Base-by-base conservation (phyloP, 2,888 invertebrate species). In the Hyposoter dolosus region DNA sequence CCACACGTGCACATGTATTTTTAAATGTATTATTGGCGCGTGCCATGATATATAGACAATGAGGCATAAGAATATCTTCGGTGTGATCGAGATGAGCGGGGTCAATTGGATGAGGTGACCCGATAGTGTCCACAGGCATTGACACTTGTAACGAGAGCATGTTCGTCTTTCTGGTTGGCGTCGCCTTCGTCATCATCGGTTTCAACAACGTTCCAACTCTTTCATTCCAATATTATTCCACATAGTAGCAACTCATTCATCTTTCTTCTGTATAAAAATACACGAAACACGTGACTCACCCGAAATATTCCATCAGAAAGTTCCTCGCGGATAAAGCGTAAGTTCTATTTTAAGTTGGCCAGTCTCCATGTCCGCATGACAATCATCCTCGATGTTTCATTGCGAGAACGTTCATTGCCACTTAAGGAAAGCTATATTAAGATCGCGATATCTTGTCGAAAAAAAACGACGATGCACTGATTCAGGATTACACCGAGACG, bases 61-160 rank as follows among this genome's bases (percentile, higher is more conserved):
- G 88, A 86, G 88, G 89, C 89, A 72, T 89, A 91, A 92, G 90
- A 92, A 92, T 92, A 92, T 90, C 90, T 88, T 83, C 86, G 87
- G 87, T 87, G 88, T 87, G 89, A 90, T 90, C 89, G 86, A 77
- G 83, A 83, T 77, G 86, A 77, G 60, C 87, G 84, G 90, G 93
- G 93, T 93, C 92, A 93, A 93, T 91, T 93, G 91, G 89, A 76
- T 75, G 84, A 90, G 88, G 90, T 89, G 90, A 91, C 77, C 90
- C 92, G 92, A 93, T 91, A 90, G 89, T 88, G 82, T 85, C 43
- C 60, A 78, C 88, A 90, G 90, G 91, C 91, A 91, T 87, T 91
- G 90, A 90, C 91, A 90, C 90, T 90, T 88, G 89, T 45, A 90
- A 88, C 89, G 83, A 66, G 76, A 66, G 45, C 56, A 88, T 86